Conservation (phyloP, 2,888 invertebrate genomes). For the Cantharis rufa region DNA sequence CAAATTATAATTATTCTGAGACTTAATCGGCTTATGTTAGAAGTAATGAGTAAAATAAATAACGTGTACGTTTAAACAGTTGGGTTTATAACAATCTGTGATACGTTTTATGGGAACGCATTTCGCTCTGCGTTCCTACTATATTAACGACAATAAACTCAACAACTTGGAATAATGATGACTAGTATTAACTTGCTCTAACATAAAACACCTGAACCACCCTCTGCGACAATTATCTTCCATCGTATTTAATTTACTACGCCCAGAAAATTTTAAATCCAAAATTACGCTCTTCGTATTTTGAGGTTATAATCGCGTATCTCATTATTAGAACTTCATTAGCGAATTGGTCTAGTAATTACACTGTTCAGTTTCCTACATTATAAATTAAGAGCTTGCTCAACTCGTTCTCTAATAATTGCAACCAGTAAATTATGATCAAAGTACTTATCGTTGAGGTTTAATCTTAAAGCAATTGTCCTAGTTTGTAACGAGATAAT, state of each 20-base stretch:
- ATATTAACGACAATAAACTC: slow-evolving; percentile 40
- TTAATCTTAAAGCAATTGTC: background rate
- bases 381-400: slow-evolving; percentile 23
- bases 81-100: slow-evolving; percentile 1
- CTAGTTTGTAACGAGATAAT: background rate
- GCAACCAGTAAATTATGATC: slow-evolving; percentile 18
- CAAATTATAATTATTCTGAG: slow-evolving; percentile 1
- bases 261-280: background rate
- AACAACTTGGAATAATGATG: slow-evolving; percentile 44
- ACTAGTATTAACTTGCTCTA: slow-evolving; percentile 33
- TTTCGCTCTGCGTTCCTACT: slow-evolving; percentile 32
- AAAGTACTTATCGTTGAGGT: background rate
- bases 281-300: background rate
- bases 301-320: slow-evolving; percentile 14
- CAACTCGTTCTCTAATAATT: slow-evolving; percentile 22
- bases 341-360: slow-evolving; percentile 27
- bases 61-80: background rate
- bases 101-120: slow-evolving; percentile 30
- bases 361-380: slow-evolving; percentile 21
- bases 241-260: background rate
- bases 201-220: slow-evolving; percentile 18
- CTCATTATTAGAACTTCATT: slow-evolving; percentile 30
- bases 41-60: slow-evolving; percentile 21
- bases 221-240: background rate
- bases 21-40: slow-evolving; percentile 16